A percentile compares a stretch with the other conserved stretches of the same genome.
phyloP scores from a whole-genome alignment of 1,140 invertebrate genomes.

The Pectinophora gossypiella region DNA sequence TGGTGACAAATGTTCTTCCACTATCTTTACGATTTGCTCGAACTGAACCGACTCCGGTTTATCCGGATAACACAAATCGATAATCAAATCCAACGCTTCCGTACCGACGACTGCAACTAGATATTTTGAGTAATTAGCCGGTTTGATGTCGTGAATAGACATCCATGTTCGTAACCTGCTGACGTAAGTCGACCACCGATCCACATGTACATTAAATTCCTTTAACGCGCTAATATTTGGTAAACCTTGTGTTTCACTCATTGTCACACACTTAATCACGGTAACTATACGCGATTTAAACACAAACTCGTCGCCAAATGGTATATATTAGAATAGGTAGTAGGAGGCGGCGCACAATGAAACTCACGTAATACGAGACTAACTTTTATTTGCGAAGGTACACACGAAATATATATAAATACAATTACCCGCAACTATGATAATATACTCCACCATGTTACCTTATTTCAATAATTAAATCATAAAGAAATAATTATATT shows the following conservation, averaged over 20 bases:
- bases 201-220: not conserved
- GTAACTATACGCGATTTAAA: not conserved
- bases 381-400: no score
- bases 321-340: no score
- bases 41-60: not conserved
- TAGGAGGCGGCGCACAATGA: no score
- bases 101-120: constrained; percentile 5
- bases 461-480: no score
- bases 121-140: not conserved
- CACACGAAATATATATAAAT: no score
- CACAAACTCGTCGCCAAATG: not conserved
- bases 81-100: constrained; percentile 4
- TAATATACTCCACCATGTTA: no score
- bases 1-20: constrained; percentile 11
- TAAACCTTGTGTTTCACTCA: not conserved
- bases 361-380: no score
- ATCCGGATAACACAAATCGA: constrained; percentile 5
- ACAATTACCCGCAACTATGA: no score
- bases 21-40: not conserved
- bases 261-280: not conserved
- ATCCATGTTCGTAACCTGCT: not conserved
- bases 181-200: constrained; percentile 1
- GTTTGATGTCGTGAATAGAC: not conserved
- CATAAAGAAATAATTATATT: no score
- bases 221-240: not conserved